Conservation (phyloP, 2,888 invertebrate genomes). For the Synergus itoensis region DNA sequence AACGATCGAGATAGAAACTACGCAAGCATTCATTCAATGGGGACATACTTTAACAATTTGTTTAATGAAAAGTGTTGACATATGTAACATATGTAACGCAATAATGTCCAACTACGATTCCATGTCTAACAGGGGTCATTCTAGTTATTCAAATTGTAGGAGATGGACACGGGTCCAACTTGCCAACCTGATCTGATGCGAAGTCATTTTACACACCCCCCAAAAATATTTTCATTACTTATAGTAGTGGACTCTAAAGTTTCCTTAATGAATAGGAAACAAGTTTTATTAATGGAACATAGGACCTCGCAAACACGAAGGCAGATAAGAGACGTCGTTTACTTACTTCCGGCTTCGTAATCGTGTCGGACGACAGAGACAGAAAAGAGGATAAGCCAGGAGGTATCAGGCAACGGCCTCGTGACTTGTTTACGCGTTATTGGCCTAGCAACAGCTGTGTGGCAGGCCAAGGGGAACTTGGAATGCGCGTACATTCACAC, state of each 20-base stretch:
- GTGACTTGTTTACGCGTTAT: slow-evolving; percentile 66
- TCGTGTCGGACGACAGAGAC: slow-evolving; percentile 45
- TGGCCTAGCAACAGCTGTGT: slow-evolving; percentile 73
- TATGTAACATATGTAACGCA: neutral
- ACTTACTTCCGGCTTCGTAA: slow-evolving; percentile 39
- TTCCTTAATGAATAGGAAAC: slow-evolving; percentile 3
- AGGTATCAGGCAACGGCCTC: slow-evolving; percentile 46
- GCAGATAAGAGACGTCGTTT: slow-evolving; percentile 9
- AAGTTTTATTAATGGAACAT: neutral
- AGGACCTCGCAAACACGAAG: neutral
- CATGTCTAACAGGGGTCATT: neutral
- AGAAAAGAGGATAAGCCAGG: slow-evolving; percentile 50
- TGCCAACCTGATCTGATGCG: no score
- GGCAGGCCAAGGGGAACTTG: slow-evolving; percentile 60
- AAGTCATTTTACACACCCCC: no score
- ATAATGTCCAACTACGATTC: no score
- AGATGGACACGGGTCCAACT: no score
- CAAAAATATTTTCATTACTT: neutral
- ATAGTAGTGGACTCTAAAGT: neutral
- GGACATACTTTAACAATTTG: slow-evolving; percentile 4
- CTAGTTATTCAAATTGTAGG: neutral
- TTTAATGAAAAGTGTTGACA: slow-evolving; percentile 7
- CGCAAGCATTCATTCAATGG: neutral
- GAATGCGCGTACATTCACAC: slow-evolving; percentile 18
- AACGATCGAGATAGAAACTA: slow-evolving; percentile 2